phyloP scores from a whole-genome alignment of 2,113 vertebrate genomes.

The Rhinopomastus cyanomelas region DNA sequence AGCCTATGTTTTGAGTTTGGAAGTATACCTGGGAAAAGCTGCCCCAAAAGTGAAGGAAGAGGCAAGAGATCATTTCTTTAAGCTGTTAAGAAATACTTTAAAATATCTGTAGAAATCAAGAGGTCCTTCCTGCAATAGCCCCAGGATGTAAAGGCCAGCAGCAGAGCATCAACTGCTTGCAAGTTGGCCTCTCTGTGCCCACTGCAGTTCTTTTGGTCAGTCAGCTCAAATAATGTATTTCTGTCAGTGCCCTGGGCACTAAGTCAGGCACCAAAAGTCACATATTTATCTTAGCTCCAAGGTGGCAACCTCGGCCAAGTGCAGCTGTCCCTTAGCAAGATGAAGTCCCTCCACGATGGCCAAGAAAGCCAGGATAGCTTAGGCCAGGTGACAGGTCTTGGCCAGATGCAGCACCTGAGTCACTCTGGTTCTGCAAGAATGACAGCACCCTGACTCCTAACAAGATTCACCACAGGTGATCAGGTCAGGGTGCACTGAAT shows the following conservation, averaged over 20 bases:
- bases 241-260: neutral
- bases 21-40: neutral
- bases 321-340: neutral
- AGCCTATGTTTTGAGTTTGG: neutral
- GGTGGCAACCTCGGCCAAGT: neutral
- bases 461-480: neutral
- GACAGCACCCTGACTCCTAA: neutral
- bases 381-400: neutral
- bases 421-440: neutral
- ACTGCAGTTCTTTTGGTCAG: neutral
- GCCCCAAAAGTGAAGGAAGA: neutral
- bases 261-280: neutral
- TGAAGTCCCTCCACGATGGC: neutral
- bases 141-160: neutral
- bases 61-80: neutral
- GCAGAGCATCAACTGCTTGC: neutral
- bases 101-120: neutral
- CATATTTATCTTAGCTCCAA: neutral
- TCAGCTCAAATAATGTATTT: neutral
- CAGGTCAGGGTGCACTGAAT: fast-evolving
- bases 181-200: neutral
- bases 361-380: neutral
- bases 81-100: neutral
- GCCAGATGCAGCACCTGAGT: fast-evolving
- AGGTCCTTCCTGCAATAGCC: neutral